Base-by-base conservation (phyloP, 2,113 vertebrate genomes). In the Chaetops frenatus region DNA sequence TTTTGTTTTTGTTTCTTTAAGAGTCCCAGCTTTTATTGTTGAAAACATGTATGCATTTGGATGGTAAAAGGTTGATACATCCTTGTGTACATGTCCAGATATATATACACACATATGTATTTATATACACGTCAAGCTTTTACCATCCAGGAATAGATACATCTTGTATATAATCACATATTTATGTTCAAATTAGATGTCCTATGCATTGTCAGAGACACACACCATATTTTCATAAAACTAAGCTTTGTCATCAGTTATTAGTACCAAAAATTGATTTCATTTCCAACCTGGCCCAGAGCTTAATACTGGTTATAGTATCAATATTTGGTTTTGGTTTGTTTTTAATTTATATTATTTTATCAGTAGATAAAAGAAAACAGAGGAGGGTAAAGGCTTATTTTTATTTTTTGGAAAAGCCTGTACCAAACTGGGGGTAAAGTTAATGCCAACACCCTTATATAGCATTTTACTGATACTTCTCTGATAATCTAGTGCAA, bases 231-330 rank as follows among this genome's bases (percentile, higher is more conserved):
- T 98, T 98, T 98, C 95, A 89, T 97, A 98, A 97, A 97, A 96
- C 96, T 97, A 97, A 97, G 97, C 96, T 96, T 97, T 97, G 94
- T 97, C 97, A 96, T 97, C 95, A 93, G 89, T 93, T 96, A 91
- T 96, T 97, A 97, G 95, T 98, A 98, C 96, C 94, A 98, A 96
- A 97, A 98, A 98, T 98, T 98, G 97, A 98, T 98, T 98, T 97
- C 98, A 96, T 97, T 98, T 98, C 98, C 98, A 98, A 98, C 98
- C 98, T 98, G 97, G 98, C 98, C 98, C 98, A 98, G 98, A 98
- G 97, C 96, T 98, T 97, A 98, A 96, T 94, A 97, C 85, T 56
- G 5, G 91, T 97, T 94, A 97, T 45, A 95, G 66, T 95, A 88
- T 95, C 93, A 79, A 93, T 88, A 92, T 67, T 29, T 35, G n/a